Conservation (phyloP, 1,140 invertebrate genomes). For the Drosophila tristis region DNA sequence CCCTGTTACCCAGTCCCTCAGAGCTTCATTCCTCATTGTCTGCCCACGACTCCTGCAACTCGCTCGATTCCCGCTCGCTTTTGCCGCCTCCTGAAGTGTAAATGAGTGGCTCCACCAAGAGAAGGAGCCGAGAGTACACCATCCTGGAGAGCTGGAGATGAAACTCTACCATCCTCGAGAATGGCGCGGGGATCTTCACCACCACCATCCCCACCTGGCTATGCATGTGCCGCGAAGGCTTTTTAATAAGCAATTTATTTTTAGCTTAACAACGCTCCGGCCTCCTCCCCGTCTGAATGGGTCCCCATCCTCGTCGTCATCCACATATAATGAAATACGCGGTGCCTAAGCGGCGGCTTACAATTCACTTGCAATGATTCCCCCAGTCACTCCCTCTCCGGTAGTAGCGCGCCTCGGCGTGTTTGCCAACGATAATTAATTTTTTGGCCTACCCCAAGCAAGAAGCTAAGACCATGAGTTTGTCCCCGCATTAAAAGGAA, state of each 20-base stretch:
- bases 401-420: slow-evolving; percentile 18
- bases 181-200: neutral
- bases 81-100: slow-evolving; percentile 72
- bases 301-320: neutral
- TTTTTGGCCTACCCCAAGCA: slow-evolving; percentile 57
- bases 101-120: slow-evolving; percentile 60
- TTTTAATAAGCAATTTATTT: slow-evolving; percentile 83
- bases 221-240: slow-evolving; percentile 47
- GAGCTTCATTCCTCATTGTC: slow-evolving; percentile 52
- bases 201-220: slow-evolving; percentile 17
- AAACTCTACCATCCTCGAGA: neutral
- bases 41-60: slow-evolving; percentile 34
- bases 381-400: slow-evolving; percentile 4
- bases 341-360: slow-evolving; percentile 54
- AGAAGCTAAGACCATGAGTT: slow-evolving; percentile 61
- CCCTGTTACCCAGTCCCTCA: slow-evolving; percentile 18
- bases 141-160: no score
- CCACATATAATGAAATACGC: slow-evolving; percentile 74
- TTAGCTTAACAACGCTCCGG: slow-evolving; percentile 73
- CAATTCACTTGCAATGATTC: slow-evolving; percentile 61
- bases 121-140: no score
- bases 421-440: slow-evolving; percentile 77
- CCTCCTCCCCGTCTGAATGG: slow-evolving; percentile 6
- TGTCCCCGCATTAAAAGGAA: slow-evolving; percentile 74
- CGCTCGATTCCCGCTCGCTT: slow-evolving; percentile 55